A percentile compares a stretch with the other conserved stretches of the same genome.
phyloP scores from a whole-genome alignment of 2,113 vertebrate genomes.

The Phylloscopus trochiloides region DNA sequence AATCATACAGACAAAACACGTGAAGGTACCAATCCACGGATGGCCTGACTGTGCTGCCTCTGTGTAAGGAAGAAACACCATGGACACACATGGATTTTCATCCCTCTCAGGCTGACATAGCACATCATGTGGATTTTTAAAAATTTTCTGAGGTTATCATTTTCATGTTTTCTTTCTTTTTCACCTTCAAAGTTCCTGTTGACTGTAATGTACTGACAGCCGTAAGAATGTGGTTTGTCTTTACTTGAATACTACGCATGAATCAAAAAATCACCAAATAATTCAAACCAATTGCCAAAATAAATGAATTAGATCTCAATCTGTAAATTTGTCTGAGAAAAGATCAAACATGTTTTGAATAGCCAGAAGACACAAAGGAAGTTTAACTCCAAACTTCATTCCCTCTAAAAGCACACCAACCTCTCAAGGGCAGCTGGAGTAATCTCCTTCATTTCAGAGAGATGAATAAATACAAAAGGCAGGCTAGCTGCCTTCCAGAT shows the following conservation, averaged over 20 bases:
- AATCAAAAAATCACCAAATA: neutral
- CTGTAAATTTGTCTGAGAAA: neutral
- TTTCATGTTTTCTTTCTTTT: neutral
- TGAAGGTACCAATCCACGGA: neutral
- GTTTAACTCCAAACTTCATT: neutral
- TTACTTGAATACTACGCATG: neutral
- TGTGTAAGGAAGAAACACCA: neutral
- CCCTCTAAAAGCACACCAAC: neutral
- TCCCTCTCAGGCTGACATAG: neutral
- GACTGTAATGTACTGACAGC: neutral
- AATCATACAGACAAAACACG: neutral
- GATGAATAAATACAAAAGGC: constrained; percentile 21
- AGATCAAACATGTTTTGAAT: neutral
- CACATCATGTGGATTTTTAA: fast-evolving
- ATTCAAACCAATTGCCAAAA: neutral
- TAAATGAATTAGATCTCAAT: neutral
- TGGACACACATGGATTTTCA: neutral
- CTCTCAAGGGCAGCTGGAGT: neutral
- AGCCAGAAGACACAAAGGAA: neutral
- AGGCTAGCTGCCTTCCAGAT: constrained; percentile 40
- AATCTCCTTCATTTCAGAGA: constrained; percentile 12
- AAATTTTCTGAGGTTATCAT: neutral
- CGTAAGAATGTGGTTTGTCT: neutral
- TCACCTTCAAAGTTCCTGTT: neutral
- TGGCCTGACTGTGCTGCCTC: neutral